Conservation (phyloP, 2,113 vertebrate genomes). For the Orcinus orca region DNA sequence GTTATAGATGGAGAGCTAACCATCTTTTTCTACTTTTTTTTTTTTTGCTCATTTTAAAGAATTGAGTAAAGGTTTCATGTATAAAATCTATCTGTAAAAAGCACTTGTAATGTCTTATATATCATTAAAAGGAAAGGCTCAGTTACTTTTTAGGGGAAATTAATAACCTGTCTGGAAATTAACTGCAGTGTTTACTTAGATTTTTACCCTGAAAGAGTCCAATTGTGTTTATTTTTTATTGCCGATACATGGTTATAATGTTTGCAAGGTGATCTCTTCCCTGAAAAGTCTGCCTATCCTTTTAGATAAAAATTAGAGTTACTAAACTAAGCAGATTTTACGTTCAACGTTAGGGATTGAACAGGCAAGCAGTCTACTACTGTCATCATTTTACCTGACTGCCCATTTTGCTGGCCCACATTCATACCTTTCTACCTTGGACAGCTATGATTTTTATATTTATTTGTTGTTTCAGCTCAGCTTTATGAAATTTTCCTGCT, state of each 20-base stretch:
- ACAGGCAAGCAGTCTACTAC: background rate
- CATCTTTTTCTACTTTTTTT: slow-evolving; percentile 26
- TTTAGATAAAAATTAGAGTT: background rate
- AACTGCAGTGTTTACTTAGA: slow-evolving; percentile 36
- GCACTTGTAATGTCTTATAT: background rate
- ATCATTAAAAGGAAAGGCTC: slow-evolving; percentile 9
- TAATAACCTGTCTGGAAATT: slow-evolving; percentile 23
- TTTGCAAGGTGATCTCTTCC: slow-evolving; percentile 35
- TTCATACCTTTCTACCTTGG: background rate
- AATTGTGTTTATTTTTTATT: background rate
- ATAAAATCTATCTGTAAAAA: slow-evolving; percentile 46
- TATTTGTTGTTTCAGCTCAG: slow-evolving; percentile 51
- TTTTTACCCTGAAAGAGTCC: slow-evolving; percentile 15
- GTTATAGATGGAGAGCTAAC: background rate
- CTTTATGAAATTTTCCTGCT: slow-evolving; percentile 49
- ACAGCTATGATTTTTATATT: slow-evolving; percentile 12
- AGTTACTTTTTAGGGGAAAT: slow-evolving; percentile 43
- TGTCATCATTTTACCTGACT: background rate
- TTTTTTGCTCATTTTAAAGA: slow-evolving; percentile 44
- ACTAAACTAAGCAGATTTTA: background rate
- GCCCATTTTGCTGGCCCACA: background rate
- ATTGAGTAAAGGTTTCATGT: slow-evolving; percentile 36
- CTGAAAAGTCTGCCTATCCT: background rate
- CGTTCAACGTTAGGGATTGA: background rate
- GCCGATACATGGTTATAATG: background rate